Evolutionary conservation across 2,888 invertebrate genomes (phyloP).

Genomic region (Epistrophella euchroma): DNA sequence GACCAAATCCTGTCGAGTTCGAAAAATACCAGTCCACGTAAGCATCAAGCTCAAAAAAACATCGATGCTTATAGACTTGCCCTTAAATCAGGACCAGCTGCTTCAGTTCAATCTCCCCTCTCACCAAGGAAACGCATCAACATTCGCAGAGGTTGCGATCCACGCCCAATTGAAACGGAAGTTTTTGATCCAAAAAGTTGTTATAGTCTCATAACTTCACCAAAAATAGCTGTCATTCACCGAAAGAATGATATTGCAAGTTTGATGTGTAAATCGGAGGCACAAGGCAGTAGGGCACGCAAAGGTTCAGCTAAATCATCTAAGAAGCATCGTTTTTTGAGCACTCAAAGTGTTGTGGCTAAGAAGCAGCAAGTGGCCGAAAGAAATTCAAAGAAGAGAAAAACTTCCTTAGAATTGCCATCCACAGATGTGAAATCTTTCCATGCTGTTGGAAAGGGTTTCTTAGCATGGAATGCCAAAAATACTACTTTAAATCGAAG

Average conservation of each 20-base stretch:
- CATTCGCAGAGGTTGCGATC: conserved; percentile 21
- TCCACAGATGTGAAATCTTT: conserved; percentile 49
- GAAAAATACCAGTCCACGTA: conserved; percentile 40
- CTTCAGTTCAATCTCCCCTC: conserved; percentile 2
- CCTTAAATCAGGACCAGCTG: conserved; percentile 40
- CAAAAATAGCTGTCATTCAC: conserved; percentile 27
- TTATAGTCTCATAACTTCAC: conserved; percentile 53
- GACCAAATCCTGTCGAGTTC: conserved; percentile 15
- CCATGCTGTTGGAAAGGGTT: conserved; percentile 64
- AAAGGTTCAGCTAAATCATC: conserved; percentile 50
- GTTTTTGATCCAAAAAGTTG: conserved; percentile 51
- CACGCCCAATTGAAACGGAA: conserved; percentile 11
- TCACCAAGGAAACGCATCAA: conserved; percentile 45
- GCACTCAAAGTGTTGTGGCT: conserved; percentile 44
- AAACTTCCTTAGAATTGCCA: conserved; percentile 29
- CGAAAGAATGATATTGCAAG: conserved; percentile 5
- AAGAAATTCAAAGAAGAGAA: conserved; percentile 46
- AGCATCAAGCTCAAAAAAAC: conserved; percentile 17
- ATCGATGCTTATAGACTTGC: conserved; percentile 33
- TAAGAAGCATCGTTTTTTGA: conserved; percentile 42
- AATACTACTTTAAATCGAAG: conserved; percentile 48
- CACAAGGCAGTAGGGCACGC: conserved; percentile 22
- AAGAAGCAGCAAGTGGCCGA: conserved; percentile 47
- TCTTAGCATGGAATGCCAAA: conserved; percentile 58
- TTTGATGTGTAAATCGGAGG: conserved; percentile 24